Conservation (phyloP, 2,113 vertebrate species). For the Plestiodon gilberti region DNA sequence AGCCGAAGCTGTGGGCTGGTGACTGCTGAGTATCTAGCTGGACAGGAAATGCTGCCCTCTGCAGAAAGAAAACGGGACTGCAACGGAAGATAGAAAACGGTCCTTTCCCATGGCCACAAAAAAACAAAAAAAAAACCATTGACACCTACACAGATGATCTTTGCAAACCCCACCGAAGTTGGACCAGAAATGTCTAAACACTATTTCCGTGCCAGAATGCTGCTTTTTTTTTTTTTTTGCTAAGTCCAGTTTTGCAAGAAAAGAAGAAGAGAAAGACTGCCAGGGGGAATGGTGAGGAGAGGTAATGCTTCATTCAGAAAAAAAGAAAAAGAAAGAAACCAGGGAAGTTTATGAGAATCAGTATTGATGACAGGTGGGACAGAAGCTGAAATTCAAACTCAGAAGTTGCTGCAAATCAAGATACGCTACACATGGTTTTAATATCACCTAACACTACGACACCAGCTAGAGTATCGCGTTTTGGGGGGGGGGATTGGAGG, state of each 20-base stretch:
- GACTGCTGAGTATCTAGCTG: background rate
- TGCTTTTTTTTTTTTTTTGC: too few species aligned
- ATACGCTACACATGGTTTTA: conserved; percentile 76
- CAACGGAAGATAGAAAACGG: background rate
- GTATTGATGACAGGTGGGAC: conserved; percentile 77
- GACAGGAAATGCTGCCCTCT: background rate
- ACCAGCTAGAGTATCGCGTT: conserved; percentile 53
- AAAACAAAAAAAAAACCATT: too few species aligned
- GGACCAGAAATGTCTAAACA: background rate
- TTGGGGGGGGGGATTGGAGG: conserved; percentile 39
- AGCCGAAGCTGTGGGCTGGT: background rate
- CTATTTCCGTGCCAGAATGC: background rate
- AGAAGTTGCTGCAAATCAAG: conserved; percentile 76
- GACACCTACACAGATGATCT: background rate
- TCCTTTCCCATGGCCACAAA: too few species aligned
- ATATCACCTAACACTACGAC: conserved; percentile 61
- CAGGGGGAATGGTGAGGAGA: conserved; percentile 4
- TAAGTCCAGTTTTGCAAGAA: too few species aligned
- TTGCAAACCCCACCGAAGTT: background rate
- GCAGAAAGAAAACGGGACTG: background rate
- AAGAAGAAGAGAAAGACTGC: conserved; percentile 46
- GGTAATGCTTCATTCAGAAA: background rate
- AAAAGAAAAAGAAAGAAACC: background rate
- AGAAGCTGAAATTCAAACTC: conserved; percentile 74
- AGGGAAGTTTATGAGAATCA: conserved; percentile 70